A percentile compares a stretch with the other conserved stretches of the same genome.
Evolutionary conservation across 2,113 vertebrate species (phyloP).

Genomic region (Hirundichthys speculiger): DNA sequence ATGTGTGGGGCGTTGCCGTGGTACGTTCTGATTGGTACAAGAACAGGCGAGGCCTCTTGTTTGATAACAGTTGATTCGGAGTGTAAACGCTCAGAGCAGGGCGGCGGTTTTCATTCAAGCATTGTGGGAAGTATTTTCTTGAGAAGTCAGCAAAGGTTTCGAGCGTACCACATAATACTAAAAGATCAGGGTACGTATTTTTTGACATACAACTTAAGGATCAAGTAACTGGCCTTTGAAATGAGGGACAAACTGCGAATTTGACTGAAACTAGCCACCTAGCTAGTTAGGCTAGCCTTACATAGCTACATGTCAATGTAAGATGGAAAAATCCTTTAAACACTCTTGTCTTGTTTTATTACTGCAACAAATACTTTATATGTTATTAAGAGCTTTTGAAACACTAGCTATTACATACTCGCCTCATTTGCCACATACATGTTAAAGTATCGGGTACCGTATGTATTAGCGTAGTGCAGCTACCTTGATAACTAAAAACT

Average conservation of each 20-base stretch:
- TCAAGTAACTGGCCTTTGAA: not conserved
- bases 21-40: slow-evolving; percentile 52
- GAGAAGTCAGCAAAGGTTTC: not conserved
- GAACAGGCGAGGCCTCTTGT: slow-evolving; percentile 25
- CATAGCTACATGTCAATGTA: too few species aligned
- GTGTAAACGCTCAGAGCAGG: not conserved
- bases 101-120: slow-evolving; percentile 7
- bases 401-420: too few species aligned
- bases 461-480: too few species aligned
- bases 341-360: too few species aligned
- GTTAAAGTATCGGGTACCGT: too few species aligned
- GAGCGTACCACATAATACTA: not conserved
- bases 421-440: too few species aligned
- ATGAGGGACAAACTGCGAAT: slow-evolving; percentile 3
- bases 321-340: too few species aligned
- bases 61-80: slow-evolving; percentile 38
- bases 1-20: slow-evolving; percentile 18
- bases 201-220: not conserved
- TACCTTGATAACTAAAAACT: too few species aligned
- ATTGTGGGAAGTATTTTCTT: too few species aligned
- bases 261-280: slow-evolving; percentile 7
- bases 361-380: too few species aligned
- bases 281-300: slow-evolving; percentile 19
- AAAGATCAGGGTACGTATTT: slow-evolving; percentile 35
- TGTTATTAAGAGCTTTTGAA: too few species aligned